A percentile compares a stretch with the other conserved stretches of the same genome.
phyloP scores from a whole-genome alignment of 1,140 invertebrate species.

The Bombus sylvicola region DNA sequence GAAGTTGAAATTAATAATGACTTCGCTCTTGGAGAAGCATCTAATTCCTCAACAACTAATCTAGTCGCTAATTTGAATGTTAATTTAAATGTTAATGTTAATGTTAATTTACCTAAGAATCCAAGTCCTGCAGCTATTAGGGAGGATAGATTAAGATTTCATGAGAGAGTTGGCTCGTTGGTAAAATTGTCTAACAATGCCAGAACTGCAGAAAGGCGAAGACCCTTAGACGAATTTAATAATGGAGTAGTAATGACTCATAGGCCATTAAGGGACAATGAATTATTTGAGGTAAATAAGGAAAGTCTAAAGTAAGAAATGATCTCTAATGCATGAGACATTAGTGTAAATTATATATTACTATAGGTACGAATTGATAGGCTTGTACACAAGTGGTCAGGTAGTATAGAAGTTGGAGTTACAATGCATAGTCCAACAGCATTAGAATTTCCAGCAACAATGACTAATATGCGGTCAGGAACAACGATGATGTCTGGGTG shows the following conservation, averaged over 20 bases:
- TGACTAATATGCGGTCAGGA: slow-evolving; percentile 98
- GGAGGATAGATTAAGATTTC: slow-evolving; percentile 91
- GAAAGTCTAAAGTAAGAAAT: neutral
- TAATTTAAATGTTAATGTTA: slow-evolving; percentile 81
- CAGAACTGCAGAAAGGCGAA: slow-evolving; percentile 91
- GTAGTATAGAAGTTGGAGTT: slow-evolving; percentile 96
- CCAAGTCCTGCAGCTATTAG: slow-evolving; percentile 74
- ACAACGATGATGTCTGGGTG: slow-evolving; percentile 99
- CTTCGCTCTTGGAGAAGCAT: slow-evolving; percentile 73
- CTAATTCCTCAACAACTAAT: slow-evolving; percentile 77
- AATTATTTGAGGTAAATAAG: slow-evolving; percentile 93
- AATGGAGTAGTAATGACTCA: slow-evolving; percentile 97
- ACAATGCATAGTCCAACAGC: slow-evolving; percentile 95
- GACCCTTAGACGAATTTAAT: slow-evolving; percentile 97
- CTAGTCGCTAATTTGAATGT: slow-evolving; percentile 81
- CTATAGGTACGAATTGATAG: slow-evolving; percentile 92
- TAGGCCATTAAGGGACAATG: slow-evolving; percentile 92
- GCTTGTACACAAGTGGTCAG: slow-evolving; percentile 96
- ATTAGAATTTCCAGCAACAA: slow-evolving; percentile 96
- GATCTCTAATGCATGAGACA: slow-evolving; percentile 5
- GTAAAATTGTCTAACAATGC: slow-evolving; percentile 94
- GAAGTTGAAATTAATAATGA: slow-evolving; percentile 80
- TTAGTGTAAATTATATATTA: slow-evolving; percentile 7
- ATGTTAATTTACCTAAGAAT: slow-evolving; percentile 81
- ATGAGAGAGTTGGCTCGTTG: slow-evolving; percentile 92